Evolutionary conservation across 2,888 invertebrate species (phyloP), one percentile per base, ranked within the genome.

Genomic region (Diploptera punctata): DNA sequence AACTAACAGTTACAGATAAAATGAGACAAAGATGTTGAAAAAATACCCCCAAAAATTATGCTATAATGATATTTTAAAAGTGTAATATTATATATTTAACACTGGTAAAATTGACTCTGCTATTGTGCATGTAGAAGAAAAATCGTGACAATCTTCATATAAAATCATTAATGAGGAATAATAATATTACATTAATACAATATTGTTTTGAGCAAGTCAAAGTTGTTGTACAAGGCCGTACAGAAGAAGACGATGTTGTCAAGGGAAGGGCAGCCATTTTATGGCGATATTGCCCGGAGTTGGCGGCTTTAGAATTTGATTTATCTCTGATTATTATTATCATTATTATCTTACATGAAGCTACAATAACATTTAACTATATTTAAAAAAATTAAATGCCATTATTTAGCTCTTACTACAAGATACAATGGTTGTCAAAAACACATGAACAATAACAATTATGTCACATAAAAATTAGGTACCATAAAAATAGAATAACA

Each of bases 151-250:
- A n/a, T 29, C n/a, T 57, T 29, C 29, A 57, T 57, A 57, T n/a
- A 29, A 57, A 31, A 57, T 29, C 21, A 57, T 26, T 57, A 57
- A 57, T n/a, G 16, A 57, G 57, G 31, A 57, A 57, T 57, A 13
- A 29, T 47, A n/a, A n/a, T n/a, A n/a, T n/a, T n/a, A 47, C 57
- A 57, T 57, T 57, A 29, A 31, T 29, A 57, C n/a, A 7, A n/a
- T 29, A 29, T 57, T 24, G 31, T 31, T 24, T 65, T 65, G 65
- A 65, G 65, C 65, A 65, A 65, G 65, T 65, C 47, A 43, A 33
- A 47, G 65, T 65, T n/a, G 43, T 44, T 65, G 65, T 44, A 65
- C 65, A 65, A 65, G 65, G 47, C 65, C 47, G 65, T 65, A 47
- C 65, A 65, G 65, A 65, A 65, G 65, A 65, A 65, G 65, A 65